These are phyloP conservation scores for Heliconius himera DNA, from an alignment of 1,140 invertebrate genomes.

Conservation along the genomic window DNA sequence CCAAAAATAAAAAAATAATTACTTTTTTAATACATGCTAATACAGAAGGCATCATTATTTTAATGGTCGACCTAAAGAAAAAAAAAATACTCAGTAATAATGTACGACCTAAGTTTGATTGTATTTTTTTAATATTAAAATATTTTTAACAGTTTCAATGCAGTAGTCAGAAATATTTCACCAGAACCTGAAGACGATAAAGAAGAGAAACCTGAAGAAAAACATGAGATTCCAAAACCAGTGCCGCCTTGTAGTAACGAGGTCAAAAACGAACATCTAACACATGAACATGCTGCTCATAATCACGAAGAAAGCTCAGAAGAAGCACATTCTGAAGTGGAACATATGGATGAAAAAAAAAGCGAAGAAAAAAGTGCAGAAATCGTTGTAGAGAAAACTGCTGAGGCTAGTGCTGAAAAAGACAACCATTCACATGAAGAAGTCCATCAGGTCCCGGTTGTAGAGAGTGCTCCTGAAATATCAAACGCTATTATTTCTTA, in stretches of 20 bases:
- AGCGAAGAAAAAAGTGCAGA: slow-evolving; percentile 34
- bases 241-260: slow-evolving; percentile 52
- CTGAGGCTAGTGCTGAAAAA: slow-evolving; percentile 19
- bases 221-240: slow-evolving; percentile 36
- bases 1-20: too few species aligned
- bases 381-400: slow-evolving; percentile 25
- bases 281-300: slow-evolving; percentile 16
- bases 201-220: slow-evolving; percentile 39
- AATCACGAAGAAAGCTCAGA: slow-evolving; percentile 24
- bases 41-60: too few species aligned
- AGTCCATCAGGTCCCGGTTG: slow-evolving; percentile 19
- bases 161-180: slow-evolving; percentile 65
- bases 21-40: too few species aligned
- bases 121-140: neutral
- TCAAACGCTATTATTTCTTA: slow-evolving; percentile 52
- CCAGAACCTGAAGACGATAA: slow-evolving; percentile 45
- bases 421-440: slow-evolving; percentile 35
- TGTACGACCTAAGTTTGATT: neutral
- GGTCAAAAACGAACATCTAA: slow-evolving; percentile 50
- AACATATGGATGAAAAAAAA: slow-evolving; percentile 33
- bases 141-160: slow-evolving; percentile 62
- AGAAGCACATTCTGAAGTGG: slow-evolving; percentile 34
- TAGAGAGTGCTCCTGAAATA: slow-evolving; percentile 16
- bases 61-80: too few species aligned
- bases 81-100: neutral